Evolutionary conservation across 2,113 vertebrate species (phyloP).

Genomic region (Leucopternis melanops): DNA sequence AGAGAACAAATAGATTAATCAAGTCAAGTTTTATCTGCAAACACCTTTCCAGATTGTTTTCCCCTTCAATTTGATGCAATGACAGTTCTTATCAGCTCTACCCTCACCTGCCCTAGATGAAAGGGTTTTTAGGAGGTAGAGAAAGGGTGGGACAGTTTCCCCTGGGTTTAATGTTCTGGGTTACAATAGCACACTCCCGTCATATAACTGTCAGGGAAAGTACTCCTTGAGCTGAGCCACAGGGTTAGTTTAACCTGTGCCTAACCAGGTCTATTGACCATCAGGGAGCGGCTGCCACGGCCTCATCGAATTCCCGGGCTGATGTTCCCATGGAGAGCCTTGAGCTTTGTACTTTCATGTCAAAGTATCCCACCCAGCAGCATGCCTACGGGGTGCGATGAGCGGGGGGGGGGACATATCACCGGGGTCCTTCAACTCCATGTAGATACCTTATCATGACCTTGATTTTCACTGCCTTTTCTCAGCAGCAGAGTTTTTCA

Average conservation of each 20-base stretch:
- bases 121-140: not conserved
- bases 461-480: not conserved
- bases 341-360: not conserved
- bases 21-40: constrained; percentile 21
- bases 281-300: accelerated
- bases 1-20: constrained; percentile 34
- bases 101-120: constrained; percentile 30
- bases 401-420: not conserved
- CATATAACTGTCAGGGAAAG: not conserved
- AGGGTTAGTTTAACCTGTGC: not conserved
- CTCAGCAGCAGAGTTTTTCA: not conserved
- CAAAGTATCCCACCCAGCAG: too few species aligned
- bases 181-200: not conserved
- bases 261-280: not conserved
- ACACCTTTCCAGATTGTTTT: constrained; percentile 37
- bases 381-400: accelerated
- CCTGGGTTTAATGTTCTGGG: not conserved
- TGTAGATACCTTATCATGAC: not conserved
- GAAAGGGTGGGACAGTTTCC: not conserved
- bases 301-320: too few species aligned
- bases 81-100: constrained; percentile 35
- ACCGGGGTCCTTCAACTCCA: accelerated
- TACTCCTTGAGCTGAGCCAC: not conserved
- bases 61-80: constrained; percentile 16
- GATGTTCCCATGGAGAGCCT: not conserved